These are phyloP conservation scores for Parauchenoglanis punctatus DNA, from an alignment of 2,797 vertebrate species.

Conservation along the genomic window DNA sequence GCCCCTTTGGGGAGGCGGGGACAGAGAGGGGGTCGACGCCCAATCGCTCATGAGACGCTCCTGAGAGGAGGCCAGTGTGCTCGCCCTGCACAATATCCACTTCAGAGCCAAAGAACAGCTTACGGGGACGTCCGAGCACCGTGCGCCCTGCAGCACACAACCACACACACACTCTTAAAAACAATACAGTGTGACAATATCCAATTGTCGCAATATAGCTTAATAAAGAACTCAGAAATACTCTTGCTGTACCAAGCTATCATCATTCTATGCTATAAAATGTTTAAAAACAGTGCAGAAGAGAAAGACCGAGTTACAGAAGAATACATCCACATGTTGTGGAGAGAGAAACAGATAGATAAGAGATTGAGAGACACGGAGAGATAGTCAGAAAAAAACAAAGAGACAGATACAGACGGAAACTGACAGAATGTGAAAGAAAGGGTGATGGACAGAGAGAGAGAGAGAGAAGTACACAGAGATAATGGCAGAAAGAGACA, in stretches of 20 bases:
- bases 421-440: neutral
- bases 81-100: slow-evolving; percentile 80
- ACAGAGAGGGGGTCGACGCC: slow-evolving; percentile 78
- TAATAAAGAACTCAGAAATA: too few species aligned
- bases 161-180: slow-evolving; percentile 11
- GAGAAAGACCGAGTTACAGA: neutral
- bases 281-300: neutral
- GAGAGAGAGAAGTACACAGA: neutral
- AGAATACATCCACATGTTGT: too few species aligned
- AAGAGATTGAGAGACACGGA: too few species aligned
- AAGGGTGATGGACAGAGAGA: neutral
- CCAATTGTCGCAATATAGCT: too few species aligned
- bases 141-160: slow-evolving; percentile 81
- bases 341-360: too few species aligned
- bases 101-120: slow-evolving; percentile 86
- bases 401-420: neutral
- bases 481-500: neutral
- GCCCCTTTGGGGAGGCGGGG: slow-evolving; percentile 83
- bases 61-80: slow-evolving; percentile 90
- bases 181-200: too few species aligned
- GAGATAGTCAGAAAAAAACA: too few species aligned
- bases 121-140: slow-evolving; percentile 89
- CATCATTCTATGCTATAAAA: neutral
- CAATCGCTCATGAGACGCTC: slow-evolving; percentile 82
- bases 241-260: too few species aligned